Conservation (phyloP, 2,797 vertebrate genomes). For the Moxostoma hubbsi region DNA sequence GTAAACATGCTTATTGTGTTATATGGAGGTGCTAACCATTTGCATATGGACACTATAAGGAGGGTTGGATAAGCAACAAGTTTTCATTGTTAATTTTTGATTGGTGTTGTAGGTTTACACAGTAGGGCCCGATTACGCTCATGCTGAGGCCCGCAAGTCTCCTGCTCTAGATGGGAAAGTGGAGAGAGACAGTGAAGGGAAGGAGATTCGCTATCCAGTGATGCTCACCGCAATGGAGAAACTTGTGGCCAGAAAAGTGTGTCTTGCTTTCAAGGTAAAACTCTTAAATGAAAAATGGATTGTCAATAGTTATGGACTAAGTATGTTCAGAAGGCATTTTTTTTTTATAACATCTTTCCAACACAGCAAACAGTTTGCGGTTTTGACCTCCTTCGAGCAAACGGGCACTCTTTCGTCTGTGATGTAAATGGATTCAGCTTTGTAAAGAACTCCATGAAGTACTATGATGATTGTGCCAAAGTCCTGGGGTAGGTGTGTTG, state of each 20-base stretch:
- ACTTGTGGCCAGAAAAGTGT: constrained; percentile 95
- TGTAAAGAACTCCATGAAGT: constrained; percentile 99
- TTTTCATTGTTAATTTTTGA: too few species aligned
- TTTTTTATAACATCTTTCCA: constrained; percentile 20
- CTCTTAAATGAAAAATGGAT: too few species aligned
- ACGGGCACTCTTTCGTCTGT: constrained; percentile 95
- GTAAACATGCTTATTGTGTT: too few species aligned
- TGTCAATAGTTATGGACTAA: not conserved
- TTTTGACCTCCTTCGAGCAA: constrained; percentile 94
- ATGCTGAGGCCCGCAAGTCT: constrained; percentile 95
- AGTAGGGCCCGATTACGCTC: constrained; percentile 94
- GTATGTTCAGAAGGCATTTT: not conserved
- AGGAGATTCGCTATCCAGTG: constrained; percentile 95
- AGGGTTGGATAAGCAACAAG: too few species aligned
- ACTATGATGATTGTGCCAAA: constrained; percentile 98
- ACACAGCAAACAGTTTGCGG: constrained; percentile 95
- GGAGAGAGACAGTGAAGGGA: constrained; percentile 94
- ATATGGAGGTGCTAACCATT: too few species aligned
- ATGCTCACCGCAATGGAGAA: constrained; percentile 98
- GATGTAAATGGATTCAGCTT: constrained; percentile 98
- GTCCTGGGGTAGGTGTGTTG: constrained; percentile 85
- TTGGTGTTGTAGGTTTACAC: constrained; percentile 85
- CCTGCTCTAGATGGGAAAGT: constrained; percentile 96
- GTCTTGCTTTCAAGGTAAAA: constrained; percentile 91
- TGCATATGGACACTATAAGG: too few species aligned